Evolutionary conservation across 2,888 invertebrate genomes (phyloP).

Genomic region (Aromia moschata): DNA sequence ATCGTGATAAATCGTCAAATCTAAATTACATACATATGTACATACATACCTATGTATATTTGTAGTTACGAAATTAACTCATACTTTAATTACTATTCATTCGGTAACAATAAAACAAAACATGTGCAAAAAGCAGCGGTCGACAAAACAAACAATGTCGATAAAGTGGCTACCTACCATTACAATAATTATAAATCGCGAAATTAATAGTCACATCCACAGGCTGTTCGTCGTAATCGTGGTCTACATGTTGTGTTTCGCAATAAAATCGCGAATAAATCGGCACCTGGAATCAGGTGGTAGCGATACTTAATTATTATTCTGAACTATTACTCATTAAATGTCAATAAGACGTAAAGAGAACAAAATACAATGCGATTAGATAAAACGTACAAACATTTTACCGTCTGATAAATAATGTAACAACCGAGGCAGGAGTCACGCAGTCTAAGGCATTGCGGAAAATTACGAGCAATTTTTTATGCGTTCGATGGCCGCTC

Average conservation of each 20-base stretch:
- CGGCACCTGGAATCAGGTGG: slow-evolving; percentile 2
- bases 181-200: too few species aligned
- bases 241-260: neutral
- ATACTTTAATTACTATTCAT: neutral
- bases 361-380: slow-evolving; percentile 33
- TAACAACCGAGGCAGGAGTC: slow-evolving; percentile 34
- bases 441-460: slow-evolving; percentile 39
- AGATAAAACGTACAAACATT: slow-evolving; percentile 40
- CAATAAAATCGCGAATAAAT: slow-evolving; percentile 7
- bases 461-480: slow-evolving; percentile 38
- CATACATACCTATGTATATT: too few species aligned
- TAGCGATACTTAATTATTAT: slow-evolving; percentile 19
- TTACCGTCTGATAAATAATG: slow-evolving; percentile 41
- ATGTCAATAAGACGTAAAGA: slow-evolving; percentile 25
- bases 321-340: slow-evolving; percentile 13
- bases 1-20: neutral
- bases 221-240: too few species aligned
- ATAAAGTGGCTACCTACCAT: too few species aligned
- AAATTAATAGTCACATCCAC: too few species aligned
- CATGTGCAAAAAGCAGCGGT: neutral
- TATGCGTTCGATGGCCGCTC: slow-evolving; percentile 23
- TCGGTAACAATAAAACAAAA: neutral
- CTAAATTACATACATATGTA: neutral
- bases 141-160: too few species aligned
- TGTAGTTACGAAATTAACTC: too few species aligned